Conservation (phyloP, 1,140 invertebrate genomes). For the Mylabris phalerata region DNA sequence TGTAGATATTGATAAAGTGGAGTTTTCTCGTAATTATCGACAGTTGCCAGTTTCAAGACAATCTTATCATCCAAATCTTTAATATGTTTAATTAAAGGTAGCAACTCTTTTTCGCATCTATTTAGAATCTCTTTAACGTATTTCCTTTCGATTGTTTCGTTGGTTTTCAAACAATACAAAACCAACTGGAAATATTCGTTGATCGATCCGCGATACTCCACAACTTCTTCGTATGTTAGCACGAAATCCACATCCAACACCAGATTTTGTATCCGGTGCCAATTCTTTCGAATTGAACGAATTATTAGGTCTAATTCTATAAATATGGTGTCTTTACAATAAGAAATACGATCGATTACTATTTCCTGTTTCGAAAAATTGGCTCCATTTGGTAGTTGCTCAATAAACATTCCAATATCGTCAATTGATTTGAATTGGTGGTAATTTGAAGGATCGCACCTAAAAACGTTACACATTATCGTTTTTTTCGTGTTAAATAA, state of each 20-base stretch:
- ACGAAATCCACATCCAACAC: conserved; percentile 16
- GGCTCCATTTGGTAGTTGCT: no score
- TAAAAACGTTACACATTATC: no score
- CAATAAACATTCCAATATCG: no score
- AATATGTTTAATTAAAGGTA: conserved; percentile 8
- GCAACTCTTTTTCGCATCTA: neutral
- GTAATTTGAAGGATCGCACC: no score
- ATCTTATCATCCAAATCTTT: conserved; percentile 17
- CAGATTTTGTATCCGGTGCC: conserved; percentile 29
- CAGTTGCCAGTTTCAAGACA: conserved; percentile 19
- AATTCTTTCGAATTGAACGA: conserved; percentile 19
- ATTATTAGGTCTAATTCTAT: conserved; percentile 12
- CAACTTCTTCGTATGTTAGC: conserved; percentile 7
- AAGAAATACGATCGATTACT: no score
- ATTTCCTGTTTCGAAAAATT: no score
- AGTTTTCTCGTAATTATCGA: conserved; percentile 9
- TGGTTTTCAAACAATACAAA: conserved; percentile 13
- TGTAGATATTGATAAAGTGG: conserved; percentile 33
- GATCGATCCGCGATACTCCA: conserved; percentile 18
- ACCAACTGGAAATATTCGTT: conserved; percentile 20
- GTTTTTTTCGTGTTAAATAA: no score
- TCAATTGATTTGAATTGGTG: no score
- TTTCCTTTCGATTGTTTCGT: conserved; percentile 5
- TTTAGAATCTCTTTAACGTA: conserved; percentile 11
- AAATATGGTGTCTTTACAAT: no score